Evolutionary conservation across 2,113 vertebrate species (phyloP).

Genomic region (Austrofundulus limnaeus): DNA sequence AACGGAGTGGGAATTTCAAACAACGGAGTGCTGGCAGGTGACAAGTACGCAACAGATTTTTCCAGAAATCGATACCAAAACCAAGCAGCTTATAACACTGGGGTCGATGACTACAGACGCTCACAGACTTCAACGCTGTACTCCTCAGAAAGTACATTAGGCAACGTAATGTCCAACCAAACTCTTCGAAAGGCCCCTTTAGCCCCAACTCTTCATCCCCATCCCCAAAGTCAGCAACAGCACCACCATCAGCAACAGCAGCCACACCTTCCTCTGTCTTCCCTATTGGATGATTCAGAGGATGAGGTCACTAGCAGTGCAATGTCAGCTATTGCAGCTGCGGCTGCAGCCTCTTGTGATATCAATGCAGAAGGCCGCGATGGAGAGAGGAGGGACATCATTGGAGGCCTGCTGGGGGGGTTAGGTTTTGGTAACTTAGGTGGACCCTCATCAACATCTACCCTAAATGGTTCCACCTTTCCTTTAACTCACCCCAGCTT

Average conservation of each 20-base stretch:
- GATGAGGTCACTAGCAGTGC: slow-evolving; percentile 84
- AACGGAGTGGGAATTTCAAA: slow-evolving; percentile 46
- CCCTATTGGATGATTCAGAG: slow-evolving; percentile 81
- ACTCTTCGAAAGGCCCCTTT: slow-evolving; percentile 81
- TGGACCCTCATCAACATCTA: slow-evolving; percentile 69
- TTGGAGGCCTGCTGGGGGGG: slow-evolving; percentile 79
- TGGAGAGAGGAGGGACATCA: slow-evolving; percentile 79
- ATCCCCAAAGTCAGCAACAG: slow-evolving; percentile 77
- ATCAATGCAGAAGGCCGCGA: slow-evolving; percentile 71
- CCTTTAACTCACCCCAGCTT: slow-evolving; percentile 76
- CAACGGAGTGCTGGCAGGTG: slow-evolving; percentile 41
- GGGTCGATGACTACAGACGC: slow-evolving; percentile 73
- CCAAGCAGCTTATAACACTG: slow-evolving; percentile 65
- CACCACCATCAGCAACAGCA: slow-evolving; percentile 69
- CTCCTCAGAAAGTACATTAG: slow-evolving; percentile 64
- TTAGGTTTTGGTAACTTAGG: slow-evolving; percentile 77
- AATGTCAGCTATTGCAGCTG: slow-evolving; percentile 82
- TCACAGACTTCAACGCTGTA: slow-evolving; percentile 68
- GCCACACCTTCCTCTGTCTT: slow-evolving; percentile 81
- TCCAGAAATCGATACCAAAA: slow-evolving; percentile 76
- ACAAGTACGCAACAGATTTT: slow-evolving; percentile 75
- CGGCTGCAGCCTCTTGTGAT: slow-evolving; percentile 78
- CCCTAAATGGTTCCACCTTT: slow-evolving; percentile 76
- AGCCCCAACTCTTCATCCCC: slow-evolving; percentile 82
- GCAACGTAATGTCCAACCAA: slow-evolving; percentile 65